phyloP scores from a whole-genome alignment of 2,888 invertebrate species.

The Apeira syringaria region DNA sequence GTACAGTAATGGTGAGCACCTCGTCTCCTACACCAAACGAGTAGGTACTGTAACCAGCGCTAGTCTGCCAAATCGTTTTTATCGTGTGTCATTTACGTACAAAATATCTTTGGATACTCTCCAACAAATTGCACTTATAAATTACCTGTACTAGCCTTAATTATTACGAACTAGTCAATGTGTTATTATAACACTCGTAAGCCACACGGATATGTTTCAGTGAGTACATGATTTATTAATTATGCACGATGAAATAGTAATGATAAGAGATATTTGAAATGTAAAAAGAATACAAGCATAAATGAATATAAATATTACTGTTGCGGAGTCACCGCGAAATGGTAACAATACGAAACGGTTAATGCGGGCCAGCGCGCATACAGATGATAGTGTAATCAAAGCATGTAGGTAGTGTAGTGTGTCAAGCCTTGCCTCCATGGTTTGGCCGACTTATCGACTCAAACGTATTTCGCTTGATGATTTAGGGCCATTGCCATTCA shows the following conservation, averaged over 20 bases:
- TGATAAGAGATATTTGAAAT: constrained; percentile 1
- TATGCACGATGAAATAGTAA: constrained; percentile 9
- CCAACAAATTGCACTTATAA: constrained; percentile 48
- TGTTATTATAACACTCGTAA: constrained; percentile 5
- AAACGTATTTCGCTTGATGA: constrained; percentile 50
- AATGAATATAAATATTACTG: not conserved
- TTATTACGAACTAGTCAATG: constrained; percentile 33
- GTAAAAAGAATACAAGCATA: not conserved
- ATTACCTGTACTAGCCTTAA: constrained; percentile 43
- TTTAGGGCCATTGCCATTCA: constrained; percentile 70
- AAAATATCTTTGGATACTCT: constrained; percentile 45
- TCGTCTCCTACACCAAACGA: constrained; percentile 39
- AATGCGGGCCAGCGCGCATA: constrained; percentile 45
- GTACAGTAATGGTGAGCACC: constrained; percentile 29
- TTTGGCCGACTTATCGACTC: constrained; percentile 68
- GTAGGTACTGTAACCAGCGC: constrained; percentile 35
- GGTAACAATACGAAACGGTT: constrained; percentile 23
- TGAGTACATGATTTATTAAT: too few relatives aligned
- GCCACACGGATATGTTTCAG: too few relatives aligned
- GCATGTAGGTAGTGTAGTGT: constrained; percentile 44
- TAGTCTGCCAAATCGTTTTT: constrained; percentile 51
- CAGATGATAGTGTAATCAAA: constrained; percentile 50
- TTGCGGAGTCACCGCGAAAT: not conserved
- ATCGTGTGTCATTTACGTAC: constrained; percentile 53
- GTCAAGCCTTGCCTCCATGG: constrained; percentile 50